phyloP scores from a whole-genome alignment of 2,888 invertebrate species.

The Netelia inedita region DNA sequence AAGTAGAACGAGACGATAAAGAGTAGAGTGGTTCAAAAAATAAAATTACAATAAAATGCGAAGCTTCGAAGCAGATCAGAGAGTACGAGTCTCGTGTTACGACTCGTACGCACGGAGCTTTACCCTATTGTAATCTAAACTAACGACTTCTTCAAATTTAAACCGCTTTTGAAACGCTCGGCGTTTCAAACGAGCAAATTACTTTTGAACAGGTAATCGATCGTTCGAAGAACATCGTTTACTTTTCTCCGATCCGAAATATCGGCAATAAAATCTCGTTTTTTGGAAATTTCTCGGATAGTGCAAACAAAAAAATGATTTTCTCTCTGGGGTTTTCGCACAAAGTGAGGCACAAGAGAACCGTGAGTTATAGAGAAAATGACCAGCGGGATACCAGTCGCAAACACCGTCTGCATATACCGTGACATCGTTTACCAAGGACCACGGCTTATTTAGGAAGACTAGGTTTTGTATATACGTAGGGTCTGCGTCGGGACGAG shows the following conservation, averaged over 20 bases:
- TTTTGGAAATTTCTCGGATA: not conserved
- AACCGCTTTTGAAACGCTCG: no score
- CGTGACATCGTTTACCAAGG: not conserved
- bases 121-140: no score
- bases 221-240: no score
- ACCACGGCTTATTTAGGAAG: slow-evolving; percentile 40
- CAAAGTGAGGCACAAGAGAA: not conserved
- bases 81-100: not conserved
- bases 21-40: not conserved
- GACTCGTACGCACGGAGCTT: no score
- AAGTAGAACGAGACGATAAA: slow-evolving; percentile 8
- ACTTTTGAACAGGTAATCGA: no score
- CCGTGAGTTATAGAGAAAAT: not conserved
- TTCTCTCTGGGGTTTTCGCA: not conserved
- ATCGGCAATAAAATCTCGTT: not conserved
- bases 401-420: slow-evolving; percentile 9
- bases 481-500: not conserved
- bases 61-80: not conserved
- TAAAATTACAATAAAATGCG: not conserved
- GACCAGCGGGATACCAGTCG: not conserved
- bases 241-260: not conserved
- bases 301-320: not conserved
- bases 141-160: no score
- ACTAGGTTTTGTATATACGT: slow-evolving; percentile 10
- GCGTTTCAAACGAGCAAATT: no score